A percentile compares a stretch with the other conserved stretches of the same genome.
Conservation (phyloP, 1,140 invertebrate genomes). For the Drosophila yakuba region DNA sequence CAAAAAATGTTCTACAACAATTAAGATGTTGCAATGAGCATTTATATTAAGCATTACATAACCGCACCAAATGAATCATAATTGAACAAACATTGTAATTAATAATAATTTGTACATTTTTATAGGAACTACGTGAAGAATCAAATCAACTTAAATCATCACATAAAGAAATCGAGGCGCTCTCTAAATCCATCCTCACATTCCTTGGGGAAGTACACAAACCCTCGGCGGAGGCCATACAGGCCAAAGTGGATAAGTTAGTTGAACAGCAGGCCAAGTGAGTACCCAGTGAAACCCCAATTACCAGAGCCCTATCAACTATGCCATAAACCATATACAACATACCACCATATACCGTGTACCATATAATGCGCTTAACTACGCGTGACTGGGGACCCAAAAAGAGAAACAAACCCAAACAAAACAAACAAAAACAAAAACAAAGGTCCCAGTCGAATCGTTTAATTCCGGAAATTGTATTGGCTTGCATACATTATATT, state of each 20-base stretch:
- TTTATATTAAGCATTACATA: neutral
- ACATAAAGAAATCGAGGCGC: constrained; percentile 86
- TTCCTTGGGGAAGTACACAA: constrained; percentile 87
- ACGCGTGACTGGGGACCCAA: constrained; percentile 47
- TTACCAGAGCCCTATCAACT: constrained; percentile 8
- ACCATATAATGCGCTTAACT: constrained; percentile 38
- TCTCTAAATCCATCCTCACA: constrained; percentile 86
- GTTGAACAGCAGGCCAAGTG: constrained; percentile 86
- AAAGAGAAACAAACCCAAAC: constrained; percentile 9
- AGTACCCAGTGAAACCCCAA: constrained; percentile 74
- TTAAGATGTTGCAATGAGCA: too few relatives aligned
- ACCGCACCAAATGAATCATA: neutral
- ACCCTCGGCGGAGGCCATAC: constrained; percentile 86
- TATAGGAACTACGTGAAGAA: constrained; percentile 87
- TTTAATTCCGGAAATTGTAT: constrained; percentile 72
- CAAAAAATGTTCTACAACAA: neutral
- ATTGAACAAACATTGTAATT: constrained; percentile 2
- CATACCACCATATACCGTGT: neutral
- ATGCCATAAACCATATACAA: too few relatives aligned
- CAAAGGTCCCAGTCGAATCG: constrained; percentile 36
- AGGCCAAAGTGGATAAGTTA: constrained; percentile 86
- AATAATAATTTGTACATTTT: constrained; percentile 18
- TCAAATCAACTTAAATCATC: constrained; percentile 86
- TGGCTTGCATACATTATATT: constrained; percentile 53
- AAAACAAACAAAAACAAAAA: constrained; percentile 11